Percentiles rank a stretch among this genome's conserved stretches.
phyloP scores from a whole-genome alignment of 2,797 vertebrate species.

The Urocyon cinereoargenteus region DNA sequence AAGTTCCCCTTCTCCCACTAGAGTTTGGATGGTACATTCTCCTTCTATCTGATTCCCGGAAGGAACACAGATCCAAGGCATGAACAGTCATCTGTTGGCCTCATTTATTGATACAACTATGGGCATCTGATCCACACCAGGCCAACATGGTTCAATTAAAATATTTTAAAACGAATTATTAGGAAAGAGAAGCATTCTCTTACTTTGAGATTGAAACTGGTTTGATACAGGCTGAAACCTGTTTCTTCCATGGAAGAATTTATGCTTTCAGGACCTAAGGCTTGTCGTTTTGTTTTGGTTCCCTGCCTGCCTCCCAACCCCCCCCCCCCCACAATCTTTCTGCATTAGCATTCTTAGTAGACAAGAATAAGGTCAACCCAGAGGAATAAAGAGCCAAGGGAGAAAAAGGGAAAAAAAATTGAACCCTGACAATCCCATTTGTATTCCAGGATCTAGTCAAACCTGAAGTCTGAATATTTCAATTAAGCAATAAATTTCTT shows the following conservation, averaged over 20 bases:
- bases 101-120: not conserved
- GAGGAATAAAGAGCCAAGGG: not conserved
- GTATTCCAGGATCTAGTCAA: not conserved
- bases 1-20: not conserved
- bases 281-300: not conserved
- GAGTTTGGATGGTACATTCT: not conserved
- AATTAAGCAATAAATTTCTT: not conserved
- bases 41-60: not conserved
- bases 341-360: not conserved
- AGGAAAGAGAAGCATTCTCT: not conserved
- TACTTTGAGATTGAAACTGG: not conserved
- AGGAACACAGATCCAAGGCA: not conserved
- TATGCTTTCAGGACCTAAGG: not conserved
- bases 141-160: not conserved
- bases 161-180: not conserved
- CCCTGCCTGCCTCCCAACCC: not conserved
- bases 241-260: not conserved
- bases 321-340: not conserved
- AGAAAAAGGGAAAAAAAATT: not conserved
- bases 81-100: not conserved
- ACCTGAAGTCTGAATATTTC: constrained; percentile 8
- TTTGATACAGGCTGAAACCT: not conserved
- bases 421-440: not conserved
- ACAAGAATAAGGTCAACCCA: not conserved
- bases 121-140: not conserved